These are phyloP conservation scores for Probosciger aterrimus DNA, from an alignment of 2,113 vertebrate species.

Conservation along the genomic window DNA sequence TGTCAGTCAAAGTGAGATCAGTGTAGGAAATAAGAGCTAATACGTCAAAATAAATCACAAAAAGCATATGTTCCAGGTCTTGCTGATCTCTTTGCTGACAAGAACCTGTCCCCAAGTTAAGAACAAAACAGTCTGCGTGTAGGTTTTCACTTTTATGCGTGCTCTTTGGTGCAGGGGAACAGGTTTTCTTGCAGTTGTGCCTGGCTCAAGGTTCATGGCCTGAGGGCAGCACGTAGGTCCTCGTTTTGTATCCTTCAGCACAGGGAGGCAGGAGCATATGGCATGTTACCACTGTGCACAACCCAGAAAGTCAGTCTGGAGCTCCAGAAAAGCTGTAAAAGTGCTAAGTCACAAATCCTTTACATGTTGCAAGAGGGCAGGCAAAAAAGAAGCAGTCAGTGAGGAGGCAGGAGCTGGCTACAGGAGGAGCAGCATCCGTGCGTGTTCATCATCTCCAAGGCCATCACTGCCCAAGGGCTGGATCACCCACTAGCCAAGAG, in stretches of 20 bases:
- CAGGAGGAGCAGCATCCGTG: accelerated
- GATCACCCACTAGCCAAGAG: background rate
- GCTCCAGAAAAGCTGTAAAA: background rate
- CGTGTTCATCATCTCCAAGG: background rate
- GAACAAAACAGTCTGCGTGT: background rate
- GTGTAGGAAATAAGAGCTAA: background rate
- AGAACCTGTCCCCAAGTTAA: background rate
- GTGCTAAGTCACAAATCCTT: background rate
- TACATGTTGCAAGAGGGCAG: accelerated
- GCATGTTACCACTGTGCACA: accelerated
- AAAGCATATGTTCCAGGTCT: background rate
- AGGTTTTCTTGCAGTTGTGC: background rate
- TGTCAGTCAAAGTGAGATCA: background rate
- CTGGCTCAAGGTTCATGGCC: background rate
- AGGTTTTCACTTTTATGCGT: background rate
- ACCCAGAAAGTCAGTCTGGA: background rate
- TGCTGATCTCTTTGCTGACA: background rate
- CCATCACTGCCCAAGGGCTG: background rate
- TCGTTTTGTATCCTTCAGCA: accelerated
- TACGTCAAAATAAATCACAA: background rate
- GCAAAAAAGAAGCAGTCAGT: background rate
- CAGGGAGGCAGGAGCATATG: background rate
- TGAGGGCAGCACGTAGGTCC: background rate
- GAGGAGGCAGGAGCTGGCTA: background rate
- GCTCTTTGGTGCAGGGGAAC: background rate